Conservation (phyloP, 2,797 vertebrate species). For the Hippocampus kuda region DNA sequence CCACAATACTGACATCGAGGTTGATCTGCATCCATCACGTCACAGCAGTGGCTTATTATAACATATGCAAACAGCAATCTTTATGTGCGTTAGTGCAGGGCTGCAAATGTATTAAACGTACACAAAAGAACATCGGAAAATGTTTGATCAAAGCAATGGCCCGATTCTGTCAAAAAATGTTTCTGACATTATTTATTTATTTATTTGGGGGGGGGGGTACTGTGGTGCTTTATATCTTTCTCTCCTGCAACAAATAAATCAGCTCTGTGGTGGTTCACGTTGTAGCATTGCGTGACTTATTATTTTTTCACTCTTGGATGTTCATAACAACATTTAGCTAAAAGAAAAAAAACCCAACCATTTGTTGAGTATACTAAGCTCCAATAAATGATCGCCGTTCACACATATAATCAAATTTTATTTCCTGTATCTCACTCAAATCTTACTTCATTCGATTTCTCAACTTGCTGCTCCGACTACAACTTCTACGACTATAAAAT, state of each 20-base stretch:
- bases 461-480: too few species aligned
- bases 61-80: background rate
- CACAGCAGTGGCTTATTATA: background rate
- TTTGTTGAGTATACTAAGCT: background rate
- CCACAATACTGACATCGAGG: background rate
- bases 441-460: too few species aligned
- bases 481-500: too few species aligned
- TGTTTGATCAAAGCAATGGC: conserved; percentile 55
- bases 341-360: background rate
- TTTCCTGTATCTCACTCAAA: too few species aligned
- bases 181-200: conserved; percentile 15
- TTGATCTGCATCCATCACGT: background rate
- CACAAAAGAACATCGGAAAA: conserved; percentile 54
- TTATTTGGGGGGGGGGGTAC: conserved; percentile 16
- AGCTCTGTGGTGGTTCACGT: conserved; percentile 20
- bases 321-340: too few species aligned
- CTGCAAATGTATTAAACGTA: conserved; percentile 37
- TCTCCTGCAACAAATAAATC: conserved; percentile 39
- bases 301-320: background rate
- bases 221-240: conserved; percentile 44
- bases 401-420: too few species aligned
- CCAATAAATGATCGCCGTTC: too few species aligned
- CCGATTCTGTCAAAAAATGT: conserved; percentile 63
- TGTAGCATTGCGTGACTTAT: conserved; percentile 3
- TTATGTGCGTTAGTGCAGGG: background rate